Conservation (phyloP, 2,113 vertebrate species). For the Cygnus buccinator region DNA sequence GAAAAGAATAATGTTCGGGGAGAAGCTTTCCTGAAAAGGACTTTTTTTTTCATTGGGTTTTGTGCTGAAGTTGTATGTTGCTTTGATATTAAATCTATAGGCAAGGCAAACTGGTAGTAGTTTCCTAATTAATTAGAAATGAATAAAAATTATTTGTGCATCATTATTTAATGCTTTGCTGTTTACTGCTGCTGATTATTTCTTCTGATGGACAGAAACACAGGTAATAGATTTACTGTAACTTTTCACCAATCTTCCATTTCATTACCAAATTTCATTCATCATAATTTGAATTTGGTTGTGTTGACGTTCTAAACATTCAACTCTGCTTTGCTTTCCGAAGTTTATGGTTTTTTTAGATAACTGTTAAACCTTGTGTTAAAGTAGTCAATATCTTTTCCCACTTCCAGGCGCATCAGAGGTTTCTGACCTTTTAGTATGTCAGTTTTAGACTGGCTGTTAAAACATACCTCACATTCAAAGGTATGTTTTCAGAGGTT, state of each 20-base stretch:
- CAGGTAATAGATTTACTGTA: conserved; percentile 68
- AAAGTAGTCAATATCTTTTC: neutral
- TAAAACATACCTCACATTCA: neutral
- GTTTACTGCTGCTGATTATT: conserved; percentile 66
- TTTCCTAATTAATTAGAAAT: neutral
- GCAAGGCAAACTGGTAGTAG: neutral
- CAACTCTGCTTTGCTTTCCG: neutral
- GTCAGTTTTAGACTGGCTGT: neutral
- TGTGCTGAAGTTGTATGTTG: neutral
- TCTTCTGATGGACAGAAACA: conserved; percentile 62
- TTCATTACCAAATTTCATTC: neutral
- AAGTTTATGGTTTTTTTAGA: fast-evolving
- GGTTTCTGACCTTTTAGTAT: neutral
- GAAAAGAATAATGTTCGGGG: neutral
- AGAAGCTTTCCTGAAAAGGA: neutral
- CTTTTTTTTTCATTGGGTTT: neutral
- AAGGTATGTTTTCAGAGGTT: neutral
- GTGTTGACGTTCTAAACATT: neutral
- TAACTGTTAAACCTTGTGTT: neutral
- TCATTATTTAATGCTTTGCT: conserved; percentile 65
- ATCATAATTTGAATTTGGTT: neutral
- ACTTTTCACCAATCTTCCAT: neutral
- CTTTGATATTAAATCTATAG: neutral
- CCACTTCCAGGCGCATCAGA: fast-evolving
- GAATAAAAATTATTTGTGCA: neutral